A percentile compares a stretch with the other conserved stretches of the same genome.
Evolutionary conservation across 1,140 invertebrate genomes (phyloP).

Genomic region (Penaeus vannamei): DNA sequence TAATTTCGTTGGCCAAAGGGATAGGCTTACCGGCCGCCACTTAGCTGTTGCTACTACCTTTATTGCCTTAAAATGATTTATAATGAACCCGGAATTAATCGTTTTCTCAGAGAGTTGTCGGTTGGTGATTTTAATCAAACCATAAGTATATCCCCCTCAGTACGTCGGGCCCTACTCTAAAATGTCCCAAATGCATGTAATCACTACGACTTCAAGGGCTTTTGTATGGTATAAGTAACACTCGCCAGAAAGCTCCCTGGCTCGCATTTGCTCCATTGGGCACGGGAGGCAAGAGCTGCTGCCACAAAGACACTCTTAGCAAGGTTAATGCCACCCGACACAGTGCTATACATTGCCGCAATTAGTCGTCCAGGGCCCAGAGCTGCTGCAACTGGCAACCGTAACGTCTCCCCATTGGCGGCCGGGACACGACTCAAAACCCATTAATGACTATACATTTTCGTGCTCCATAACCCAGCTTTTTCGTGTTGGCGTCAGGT

Average conservation of each 20-base stretch:
- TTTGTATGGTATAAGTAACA: too few species aligned
- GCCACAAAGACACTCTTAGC: too few species aligned
- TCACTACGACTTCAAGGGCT: too few species aligned
- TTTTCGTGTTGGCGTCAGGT: slow-evolving; percentile 46
- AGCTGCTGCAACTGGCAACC: background rate
- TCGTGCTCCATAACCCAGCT: slow-evolving; percentile 47
- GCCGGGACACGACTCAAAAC: slow-evolving; percentile 39
- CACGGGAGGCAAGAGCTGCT: too few species aligned
- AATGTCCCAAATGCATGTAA: too few species aligned
- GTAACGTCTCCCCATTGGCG: background rate
- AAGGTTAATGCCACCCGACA: too few species aligned
- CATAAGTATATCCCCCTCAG: slow-evolving; percentile 17
- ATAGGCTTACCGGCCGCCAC: slow-evolving; percentile 21
- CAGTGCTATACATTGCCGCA: too few species aligned
- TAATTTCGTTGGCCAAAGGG: slow-evolving; percentile 9
- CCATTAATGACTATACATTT: slow-evolving; percentile 44
- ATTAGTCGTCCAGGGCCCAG: background rate
- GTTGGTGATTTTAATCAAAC: background rate
- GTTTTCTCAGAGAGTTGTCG: slow-evolving; percentile 8
- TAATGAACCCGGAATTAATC: slow-evolving; percentile 38
- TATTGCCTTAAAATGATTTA: slow-evolving; percentile 43
- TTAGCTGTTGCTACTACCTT: slow-evolving; percentile 31
- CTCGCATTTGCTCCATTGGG: too few species aligned
- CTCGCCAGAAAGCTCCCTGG: too few species aligned
- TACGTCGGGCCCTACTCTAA: background rate